Conservation (phyloP, 1,140 invertebrate genomes). For the Pogonomyrmex californicus region DNA sequence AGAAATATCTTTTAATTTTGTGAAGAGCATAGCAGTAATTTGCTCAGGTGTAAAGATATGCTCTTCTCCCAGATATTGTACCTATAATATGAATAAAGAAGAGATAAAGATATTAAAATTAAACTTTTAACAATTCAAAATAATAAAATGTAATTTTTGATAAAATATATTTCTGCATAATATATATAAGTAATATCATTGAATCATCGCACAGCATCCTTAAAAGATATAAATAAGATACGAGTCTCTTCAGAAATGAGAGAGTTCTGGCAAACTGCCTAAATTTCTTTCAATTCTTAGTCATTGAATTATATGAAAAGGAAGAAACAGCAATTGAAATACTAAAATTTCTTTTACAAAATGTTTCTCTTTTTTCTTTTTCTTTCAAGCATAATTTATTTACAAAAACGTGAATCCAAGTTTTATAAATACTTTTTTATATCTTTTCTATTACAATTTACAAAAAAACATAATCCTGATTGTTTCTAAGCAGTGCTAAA, state of each 20-base stretch:
- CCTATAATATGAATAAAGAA: constrained; percentile 85
- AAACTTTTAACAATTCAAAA: neutral
- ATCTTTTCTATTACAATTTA: neutral
- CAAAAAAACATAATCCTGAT: neutral
- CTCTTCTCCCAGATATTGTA: constrained; percentile 95
- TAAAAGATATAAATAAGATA: constrained; percentile 78
- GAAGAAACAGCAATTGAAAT: constrained; percentile 15
- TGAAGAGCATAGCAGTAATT: constrained; percentile 98
- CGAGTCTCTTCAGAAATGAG: constrained; percentile 56
- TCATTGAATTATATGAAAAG: constrained; percentile 40
- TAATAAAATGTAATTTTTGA: neutral
- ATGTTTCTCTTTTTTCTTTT: neutral
- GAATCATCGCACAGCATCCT: constrained; percentile 21
- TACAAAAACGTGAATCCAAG: neutral
- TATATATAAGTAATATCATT: constrained; percentile 14
- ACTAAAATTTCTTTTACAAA: neutral
- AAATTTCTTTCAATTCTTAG: constrained; percentile 55
- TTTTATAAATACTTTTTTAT: neutral
- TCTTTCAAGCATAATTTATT: neutral
- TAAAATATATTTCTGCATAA: neutral
- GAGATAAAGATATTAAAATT: constrained; percentile 3
- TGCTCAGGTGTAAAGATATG: constrained; percentile 97
- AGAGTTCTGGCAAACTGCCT: constrained; percentile 69
- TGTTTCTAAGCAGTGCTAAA: neutral
- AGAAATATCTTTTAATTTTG: constrained; percentile 98